phyloP scores from a whole-genome alignment of 2,113 vertebrate species.

The Reinhardtius hippoglossoides region DNA sequence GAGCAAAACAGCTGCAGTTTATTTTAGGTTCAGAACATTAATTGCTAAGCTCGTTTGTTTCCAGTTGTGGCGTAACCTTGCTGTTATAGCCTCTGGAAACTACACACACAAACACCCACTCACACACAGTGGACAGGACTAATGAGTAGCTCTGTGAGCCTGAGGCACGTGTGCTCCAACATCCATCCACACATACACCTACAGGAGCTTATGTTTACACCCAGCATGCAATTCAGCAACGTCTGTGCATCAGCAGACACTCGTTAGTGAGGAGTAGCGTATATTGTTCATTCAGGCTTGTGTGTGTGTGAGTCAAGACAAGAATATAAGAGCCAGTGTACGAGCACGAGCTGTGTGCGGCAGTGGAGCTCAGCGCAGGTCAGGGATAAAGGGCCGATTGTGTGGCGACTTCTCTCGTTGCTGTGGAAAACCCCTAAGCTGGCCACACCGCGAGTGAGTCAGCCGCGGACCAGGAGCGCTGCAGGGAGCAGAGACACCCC shows the following conservation, averaged over 20 bases:
- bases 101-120: conserved; percentile 24
- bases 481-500: conserved; percentile 25
- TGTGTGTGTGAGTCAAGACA: conserved; percentile 10
- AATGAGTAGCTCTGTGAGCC: conserved; percentile 64
- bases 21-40: conserved; percentile 37
- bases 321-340: conserved; percentile 34
- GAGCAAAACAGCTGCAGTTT: conserved; percentile 7
- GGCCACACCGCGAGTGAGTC: conserved; percentile 68
- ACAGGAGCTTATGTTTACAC: conserved; percentile 39
- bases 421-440: conserved; percentile 72
- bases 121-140: conserved; percentile 38
- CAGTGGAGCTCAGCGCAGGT: conserved; percentile 33
- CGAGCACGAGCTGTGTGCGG: conserved; percentile 14
- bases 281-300: conserved; percentile 50
- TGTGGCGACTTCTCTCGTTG: conserved; percentile 56
- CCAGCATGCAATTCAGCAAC: conserved; percentile 30
- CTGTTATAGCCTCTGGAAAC: conserved; percentile 52
- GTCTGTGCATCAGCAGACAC: conserved; percentile 51
- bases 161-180: conserved; percentile 63
- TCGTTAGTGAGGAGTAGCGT: conserved; percentile 29
- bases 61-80: conserved; percentile 50
- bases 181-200: conserved; percentile 57
- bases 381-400: conserved; percentile 72
- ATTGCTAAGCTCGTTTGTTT: conserved; percentile 59
- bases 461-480: conserved; percentile 43